Evolutionary conservation across 2,888 invertebrate species (phyloP), one percentile per base, ranked within the genome.

Genomic region (Pristionchus mayeri): DNA sequence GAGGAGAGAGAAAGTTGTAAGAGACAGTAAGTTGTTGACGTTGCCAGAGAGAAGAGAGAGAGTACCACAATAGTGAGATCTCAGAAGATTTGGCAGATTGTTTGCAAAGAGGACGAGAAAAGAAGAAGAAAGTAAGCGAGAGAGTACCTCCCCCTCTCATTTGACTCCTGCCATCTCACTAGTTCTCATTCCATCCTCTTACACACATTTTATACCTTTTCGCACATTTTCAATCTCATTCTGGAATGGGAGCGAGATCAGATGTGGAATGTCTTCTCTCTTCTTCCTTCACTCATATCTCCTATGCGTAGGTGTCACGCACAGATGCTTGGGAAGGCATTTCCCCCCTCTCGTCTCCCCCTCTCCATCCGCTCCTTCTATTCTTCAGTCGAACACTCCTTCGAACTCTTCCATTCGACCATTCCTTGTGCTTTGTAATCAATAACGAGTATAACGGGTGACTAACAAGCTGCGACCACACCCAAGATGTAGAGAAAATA

Each of bases 1-100:
- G 30, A 34, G 40, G 30, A 63, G 71, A 7, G 63, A 71, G 71
- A 71, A 71, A 34, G 63, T 63, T 63, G 63, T 63, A 63, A 34
- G 63, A 63, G 63, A 71, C 71, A 44, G 71, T 71, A 71, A 71
- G 37, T 44, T 71, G 71, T 71, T 71, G 71, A 71, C 71, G 71
- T 40, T 34, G 71, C n/a, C 40, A 71, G 40, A 67, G 71, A 71
- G 71, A 44, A 24, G 63, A 44, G 40, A 71, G 71, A 71, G 71
- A 40, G 71, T 34, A 21, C 63, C 63, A 63, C 63, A 34, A 71
- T 37, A 44, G 71, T 40, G 71, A 40, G 71, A 71, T 71, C 40
- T 63, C 0, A 34, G 34, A 27, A 34, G 63, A 63, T 63, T 63
- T 63, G 34, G 63, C 18, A 37, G n/a, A 71, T 13, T 71, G 71